Conservation (phyloP, 2,888 invertebrate genomes). For the Pachliopta kotzebuea region DNA sequence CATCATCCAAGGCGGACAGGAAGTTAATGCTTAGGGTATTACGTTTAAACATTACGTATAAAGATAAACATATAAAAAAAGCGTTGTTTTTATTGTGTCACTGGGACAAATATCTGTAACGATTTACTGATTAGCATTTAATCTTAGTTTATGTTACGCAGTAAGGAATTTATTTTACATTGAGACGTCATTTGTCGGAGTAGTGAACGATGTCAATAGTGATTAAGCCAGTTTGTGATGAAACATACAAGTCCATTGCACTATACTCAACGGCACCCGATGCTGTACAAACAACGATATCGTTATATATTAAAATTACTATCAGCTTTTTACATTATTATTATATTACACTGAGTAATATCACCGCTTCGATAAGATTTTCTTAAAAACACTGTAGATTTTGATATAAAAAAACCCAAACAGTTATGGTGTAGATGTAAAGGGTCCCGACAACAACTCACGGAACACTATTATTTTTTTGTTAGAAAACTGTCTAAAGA, state of each 20-base stretch:
- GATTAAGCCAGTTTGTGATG: conserved; percentile 13
- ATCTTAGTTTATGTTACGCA: background rate
- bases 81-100: background rate
- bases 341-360: no score
- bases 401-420: no score
- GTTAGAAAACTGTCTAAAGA: no score
- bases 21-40: no score
- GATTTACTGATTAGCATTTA: background rate
- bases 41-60: no score
- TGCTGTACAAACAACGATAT: background rate
- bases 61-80: background rate
- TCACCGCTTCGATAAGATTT: no score
- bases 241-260: conserved; percentile 10
- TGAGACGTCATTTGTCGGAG: conserved; percentile 1
- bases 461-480: no score
- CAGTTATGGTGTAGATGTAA: no score
- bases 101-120: background rate
- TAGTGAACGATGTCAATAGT: background rate
- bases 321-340: background rate
- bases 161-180: background rate
- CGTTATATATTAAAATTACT: background rate
- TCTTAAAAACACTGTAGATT: no score
- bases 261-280: background rate
- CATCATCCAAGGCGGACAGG: no score
- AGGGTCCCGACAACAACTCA: no score